Evolutionary conservation across 2,888 invertebrate species (phyloP), one percentile per base, ranked within the genome.

Genomic region (Leucoptera coffeella): DNA sequence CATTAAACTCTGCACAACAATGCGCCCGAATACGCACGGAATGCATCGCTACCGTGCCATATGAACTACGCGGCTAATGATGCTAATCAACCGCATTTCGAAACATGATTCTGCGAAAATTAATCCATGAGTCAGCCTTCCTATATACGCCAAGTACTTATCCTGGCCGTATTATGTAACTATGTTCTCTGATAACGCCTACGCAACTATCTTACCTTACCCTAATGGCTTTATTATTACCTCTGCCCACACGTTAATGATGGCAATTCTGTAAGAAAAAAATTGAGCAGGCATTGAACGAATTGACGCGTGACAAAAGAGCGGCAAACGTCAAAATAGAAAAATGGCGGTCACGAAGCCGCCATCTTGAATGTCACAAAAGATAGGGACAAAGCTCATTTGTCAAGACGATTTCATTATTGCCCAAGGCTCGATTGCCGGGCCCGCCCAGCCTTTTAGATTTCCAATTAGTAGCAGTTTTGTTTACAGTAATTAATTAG

Each of bases 1-100:
- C 46, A 43, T 38, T 46, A 42, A 44, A 51, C 48, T 42, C 31
- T 27, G 27, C 21, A 30, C 26, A 26, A 26, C 26, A 27, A 14
- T 27, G 14, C 26, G 17, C 17, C 26, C 19, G 20, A 20, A 22
- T 26, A 22, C 12, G 14, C 22, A 11, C n/a, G 11, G 26, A 15
- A 22, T 22, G 26, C n/a, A 15, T 23, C 15, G 15, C 12, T 23
- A 23, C 15, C 15, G 6, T 10, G 22, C 3, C 10, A 14, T 14
- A 12, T 25, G 13, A 8, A 20, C 9, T 12, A 4, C 17, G 11
- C 6, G 12, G 4, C 10, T 5, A 12, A 26, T 11, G 12, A 14
- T 13, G 14, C 11, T 25, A 15, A 14, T 9, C 7, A 25, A 10
- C 25, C 9, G 12, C 17, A 25, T 15, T 25, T 15, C 9, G 15